Evolutionary conservation across 1,140 invertebrate genomes (phyloP).

Genomic region (Brachionus asplanchnoidis): DNA sequence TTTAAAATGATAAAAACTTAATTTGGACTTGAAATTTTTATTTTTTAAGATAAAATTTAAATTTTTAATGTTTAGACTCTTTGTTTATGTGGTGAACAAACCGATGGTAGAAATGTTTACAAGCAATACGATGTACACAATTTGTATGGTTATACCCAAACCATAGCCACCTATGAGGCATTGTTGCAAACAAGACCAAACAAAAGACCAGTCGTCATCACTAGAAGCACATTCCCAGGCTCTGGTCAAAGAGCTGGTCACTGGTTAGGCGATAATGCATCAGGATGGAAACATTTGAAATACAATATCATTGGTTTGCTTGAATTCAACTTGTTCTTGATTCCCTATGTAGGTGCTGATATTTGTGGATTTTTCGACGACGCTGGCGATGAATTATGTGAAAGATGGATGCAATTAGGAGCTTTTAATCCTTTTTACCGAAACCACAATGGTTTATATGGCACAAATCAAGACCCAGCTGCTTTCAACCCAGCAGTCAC

Average conservation of each 20-base stretch:
- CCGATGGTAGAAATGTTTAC: conserved; percentile 50
- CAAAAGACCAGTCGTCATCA: conserved; percentile 66
- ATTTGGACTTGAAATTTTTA: too few species aligned
- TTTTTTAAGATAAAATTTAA: not conserved
- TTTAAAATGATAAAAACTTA: too few species aligned
- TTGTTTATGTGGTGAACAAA: conserved; percentile 74
- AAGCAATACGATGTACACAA: conserved; percentile 65
- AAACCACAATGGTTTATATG: conserved; percentile 50
- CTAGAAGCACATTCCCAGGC: conserved; percentile 73
- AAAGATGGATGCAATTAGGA: conserved; percentile 62
- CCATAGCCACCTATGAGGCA: conserved; percentile 57
- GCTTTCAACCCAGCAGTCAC: conserved; percentile 22
- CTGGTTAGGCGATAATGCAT: conserved; percentile 70
- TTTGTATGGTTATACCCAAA: conserved; percentile 63
- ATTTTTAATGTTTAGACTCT: conserved; percentile 60
- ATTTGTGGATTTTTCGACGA: conserved; percentile 81
- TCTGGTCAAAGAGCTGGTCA: conserved; percentile 74
- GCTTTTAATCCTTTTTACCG: conserved; percentile 56
- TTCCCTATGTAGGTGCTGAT: conserved; percentile 73
- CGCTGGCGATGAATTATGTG: conserved; percentile 64
- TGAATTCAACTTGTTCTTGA: conserved; percentile 56
- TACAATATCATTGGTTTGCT: conserved; percentile 50
- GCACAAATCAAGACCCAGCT: conserved; percentile 50
- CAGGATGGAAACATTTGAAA: conserved; percentile 51
- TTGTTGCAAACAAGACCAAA: conserved; percentile 25